A percentile compares a stretch with the other conserved stretches of the same genome.
Evolutionary conservation across 2,888 invertebrate genomes (phyloP).

Genomic region (Eucera pruinosa): DNA sequence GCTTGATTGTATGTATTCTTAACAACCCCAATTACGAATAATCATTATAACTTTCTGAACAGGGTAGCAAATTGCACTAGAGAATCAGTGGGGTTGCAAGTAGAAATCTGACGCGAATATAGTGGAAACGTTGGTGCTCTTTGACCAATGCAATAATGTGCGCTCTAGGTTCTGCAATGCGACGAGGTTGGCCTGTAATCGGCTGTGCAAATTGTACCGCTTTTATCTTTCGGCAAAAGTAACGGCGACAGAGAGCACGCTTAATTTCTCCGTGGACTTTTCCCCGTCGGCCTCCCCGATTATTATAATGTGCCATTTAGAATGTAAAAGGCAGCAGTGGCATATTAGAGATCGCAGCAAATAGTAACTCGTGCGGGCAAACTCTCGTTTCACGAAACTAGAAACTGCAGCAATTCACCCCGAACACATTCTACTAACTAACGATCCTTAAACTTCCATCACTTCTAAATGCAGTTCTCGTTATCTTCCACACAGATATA

Average conservation of each 20-base stretch:
- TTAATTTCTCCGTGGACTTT: slow-evolving; percentile 18
- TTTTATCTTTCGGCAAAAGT: slow-evolving; percentile 30
- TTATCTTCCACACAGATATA: too few relatives aligned
- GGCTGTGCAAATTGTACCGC: slow-evolving; percentile 21
- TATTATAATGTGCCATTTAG: slow-evolving; percentile 20
- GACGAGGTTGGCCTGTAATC: slow-evolving; percentile 21
- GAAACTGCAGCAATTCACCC: background rate
- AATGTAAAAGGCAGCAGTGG: background rate
- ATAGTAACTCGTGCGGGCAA: background rate
- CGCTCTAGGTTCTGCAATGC: slow-evolving; percentile 19
- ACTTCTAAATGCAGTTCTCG: too few relatives aligned
- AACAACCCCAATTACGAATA: too few relatives aligned
- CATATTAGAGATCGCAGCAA: background rate
- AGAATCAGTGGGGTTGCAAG: background rate
- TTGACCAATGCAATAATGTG: slow-evolving; percentile 6
- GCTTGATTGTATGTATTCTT: too few relatives aligned
- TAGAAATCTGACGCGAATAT: slow-evolving; percentile 11
- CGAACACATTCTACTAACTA: background rate
- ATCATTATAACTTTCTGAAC: too few relatives aligned
- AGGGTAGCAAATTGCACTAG: background rate
- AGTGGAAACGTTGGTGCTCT: background rate
- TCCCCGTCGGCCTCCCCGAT: background rate
- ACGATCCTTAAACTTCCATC: background rate
- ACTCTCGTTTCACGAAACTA: background rate
- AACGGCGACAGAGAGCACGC: slow-evolving; percentile 21